Base-by-base conservation (phyloP, 30 jellyfish, hydroid and myxozoan genomes). In the Aurelia coerulea region DNA sequence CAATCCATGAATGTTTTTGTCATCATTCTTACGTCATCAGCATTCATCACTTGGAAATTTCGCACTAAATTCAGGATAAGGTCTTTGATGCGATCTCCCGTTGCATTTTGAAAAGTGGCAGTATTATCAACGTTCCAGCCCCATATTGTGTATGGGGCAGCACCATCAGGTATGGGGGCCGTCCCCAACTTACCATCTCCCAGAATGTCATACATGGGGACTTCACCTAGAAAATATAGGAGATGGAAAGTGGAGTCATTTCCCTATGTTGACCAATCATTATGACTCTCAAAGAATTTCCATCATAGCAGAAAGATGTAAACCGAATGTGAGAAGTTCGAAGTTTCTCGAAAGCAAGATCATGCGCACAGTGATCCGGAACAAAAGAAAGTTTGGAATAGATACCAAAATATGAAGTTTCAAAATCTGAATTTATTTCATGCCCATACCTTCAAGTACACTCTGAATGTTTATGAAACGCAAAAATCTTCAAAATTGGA, bases 111-210 rank as follows among this genome's bases (percentile, higher is more conserved):
- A 56, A 14, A 75, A n/a, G 29, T 18, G 62, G 86, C 74, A 75
- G 86, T 73, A 7, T 35, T 14, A 6, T 75, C 86, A 10, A 8
- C 74, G 62, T 75, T 75, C 86, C 86, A 75, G 63, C 86, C 74
- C 86, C 86, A 75, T 35, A 75, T 56, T 7, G 86, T 75, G 49
- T 42, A 75, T 14, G 86, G 86, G 15, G 39, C 86, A 39, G 86
- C 75, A 34, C 51, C 74, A 58, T 73, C 39, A 5, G 74, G 86
- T 15, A 75, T 54, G 71, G 70, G 75, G 37, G 74, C 74, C 9
- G 62, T 32, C 19, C 35, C 74, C 31, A n/a, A 15, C 17, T 75
- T 56, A 15, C 86, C 74, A 53, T 53, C 86, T 18, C 74, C 86
- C 35, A 75, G 33, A 13, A 56, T 34, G 62, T 56, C 75, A 54